Evolutionary conservation across 1,140 invertebrate genomes (phyloP).

Genomic region (Drosophila baimaii): DNA sequence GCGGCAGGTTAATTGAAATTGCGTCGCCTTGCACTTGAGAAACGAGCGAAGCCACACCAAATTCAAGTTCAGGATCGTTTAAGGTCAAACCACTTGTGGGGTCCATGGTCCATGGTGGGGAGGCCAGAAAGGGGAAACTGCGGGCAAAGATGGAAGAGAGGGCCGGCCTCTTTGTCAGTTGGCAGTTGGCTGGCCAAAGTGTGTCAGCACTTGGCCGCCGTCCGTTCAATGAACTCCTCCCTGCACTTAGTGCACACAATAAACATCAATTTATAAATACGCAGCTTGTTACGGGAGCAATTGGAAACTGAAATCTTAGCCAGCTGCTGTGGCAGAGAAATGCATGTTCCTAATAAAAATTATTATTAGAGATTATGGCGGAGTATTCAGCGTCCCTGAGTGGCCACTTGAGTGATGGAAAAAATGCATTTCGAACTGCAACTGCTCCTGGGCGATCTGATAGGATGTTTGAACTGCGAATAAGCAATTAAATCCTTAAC

Average conservation of each 20-base stretch:
- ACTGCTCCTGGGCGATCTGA: conserved; percentile 25
- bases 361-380: conserved; percentile 70
- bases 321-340: conserved; percentile 60
- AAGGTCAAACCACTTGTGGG: conserved; percentile 82
- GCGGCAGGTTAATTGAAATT: conserved; percentile 42
- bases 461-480: conserved; percentile 7
- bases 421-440: conserved; percentile 29
- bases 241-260: conserved; percentile 73
- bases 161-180: conserved; percentile 59
- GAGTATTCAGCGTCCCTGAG: conserved; percentile 42
- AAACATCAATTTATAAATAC: conserved; percentile 75
- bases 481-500: conserved; percentile 35
- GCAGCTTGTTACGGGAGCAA: conserved; percentile 66
- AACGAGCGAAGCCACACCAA: conserved; percentile 39
- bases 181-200: conserved; percentile 62
- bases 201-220: conserved; percentile 68
- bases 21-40: conserved; percentile 56
- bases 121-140: not conserved
- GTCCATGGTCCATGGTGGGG: too few relatives aligned
- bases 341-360: conserved; percentile 46
- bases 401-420: conserved; percentile 64
- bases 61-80: conserved; percentile 72
- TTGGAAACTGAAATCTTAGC: conserved; percentile 58
- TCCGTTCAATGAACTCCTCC: conserved; percentile 73
- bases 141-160: not conserved